Evolutionary conservation across 2,888 invertebrate genomes (phyloP).

Genomic region (Apamea epomidion): DNA sequence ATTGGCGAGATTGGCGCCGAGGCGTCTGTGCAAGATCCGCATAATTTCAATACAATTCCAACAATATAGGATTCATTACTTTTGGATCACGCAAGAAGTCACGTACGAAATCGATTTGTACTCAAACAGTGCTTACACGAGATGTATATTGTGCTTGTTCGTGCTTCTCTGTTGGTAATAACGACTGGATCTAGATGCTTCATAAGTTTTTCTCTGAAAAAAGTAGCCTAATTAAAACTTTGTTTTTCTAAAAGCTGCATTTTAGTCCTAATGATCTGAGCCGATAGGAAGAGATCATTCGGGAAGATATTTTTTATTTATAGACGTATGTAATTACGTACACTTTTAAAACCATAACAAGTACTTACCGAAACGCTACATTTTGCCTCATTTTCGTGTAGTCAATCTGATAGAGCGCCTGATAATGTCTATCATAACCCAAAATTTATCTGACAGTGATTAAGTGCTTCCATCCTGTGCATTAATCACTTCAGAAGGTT

Average conservation of each 20-base stretch:
- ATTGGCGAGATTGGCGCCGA: conserved; percentile 28
- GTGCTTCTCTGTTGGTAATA: conserved; percentile 8
- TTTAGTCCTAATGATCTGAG: not conserved
- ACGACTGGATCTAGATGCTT: conserved; percentile 17
- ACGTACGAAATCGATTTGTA: conserved; percentile 59
- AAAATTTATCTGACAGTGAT: conserved; percentile 76
- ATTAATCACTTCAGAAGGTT: conserved; percentile 45
- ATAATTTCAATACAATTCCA: conserved; percentile 38
- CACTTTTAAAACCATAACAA: conserved; percentile 11
- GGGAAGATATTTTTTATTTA: not conserved
- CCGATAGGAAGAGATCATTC: not conserved
- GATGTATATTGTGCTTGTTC: conserved; percentile 38
- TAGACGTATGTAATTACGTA: not conserved
- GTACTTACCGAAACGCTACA: conserved; percentile 3
- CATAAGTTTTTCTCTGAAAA: conserved; percentile 13
- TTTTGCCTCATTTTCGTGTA: conserved; percentile 19
- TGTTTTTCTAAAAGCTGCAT: not conserved
- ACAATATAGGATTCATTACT: conserved; percentile 39
- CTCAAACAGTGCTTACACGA: conserved; percentile 47
- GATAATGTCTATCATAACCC: conserved; percentile 74
- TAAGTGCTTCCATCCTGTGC: conserved; percentile 71
- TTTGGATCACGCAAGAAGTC: conserved; percentile 43
- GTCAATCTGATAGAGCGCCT: conserved; percentile 80
- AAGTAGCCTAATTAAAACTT: not conserved
- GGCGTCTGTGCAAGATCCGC: conserved; percentile 34